Base-by-base conservation (phyloP, 1,140 invertebrate species). In the Diabrotica virgifera region DNA sequence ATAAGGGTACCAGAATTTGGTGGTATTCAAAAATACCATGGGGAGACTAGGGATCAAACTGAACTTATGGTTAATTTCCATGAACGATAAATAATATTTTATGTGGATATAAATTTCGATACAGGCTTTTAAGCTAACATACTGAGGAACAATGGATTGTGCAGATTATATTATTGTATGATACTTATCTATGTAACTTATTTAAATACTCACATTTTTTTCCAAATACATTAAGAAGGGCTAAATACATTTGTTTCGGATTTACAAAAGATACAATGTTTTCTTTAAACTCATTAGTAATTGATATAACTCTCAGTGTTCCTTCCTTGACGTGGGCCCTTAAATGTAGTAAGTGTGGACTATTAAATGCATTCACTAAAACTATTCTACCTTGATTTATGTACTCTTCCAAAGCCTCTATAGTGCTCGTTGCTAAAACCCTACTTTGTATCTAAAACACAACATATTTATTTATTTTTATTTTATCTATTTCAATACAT, bases 401-500 rank as follows among this genome's bases (percentile, higher is more conserved):
- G 64, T 77, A 79, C 53, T 73, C 65, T 5, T 67, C 40, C 7
- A 82, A 51, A 58, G 78, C 65, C 68, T 79, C 76, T 69, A 82
- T 81, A 51, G 75, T 76, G 64, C 82, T 79, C 52, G 80, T 77
- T 14, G 67, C 71, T 36, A 71, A 63, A 63, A 80, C 52, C 2
- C 77, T 76, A 14, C 74, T 63, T 76, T 80, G 78, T 52, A 83
- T 72, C 83, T 84, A 62, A 50, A 69, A 71, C 63, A 58, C 50
- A 14, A 57, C 64, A 58, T 13, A 12, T 13, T 13, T 12, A 46
- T 36, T 11, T 36, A 11, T 58, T 6, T 12, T 5, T 12, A 58
- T 37, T 13, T 36, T 58, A 9, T 7, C 11, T 12, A 13, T 6
- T 36, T 56, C 11, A 13, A 10, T 55, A 13, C 1, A 5, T n/a